Conservation (phyloP, 53 echinoderm and acorn worm species). For the Echinarachnius parma region DNA sequence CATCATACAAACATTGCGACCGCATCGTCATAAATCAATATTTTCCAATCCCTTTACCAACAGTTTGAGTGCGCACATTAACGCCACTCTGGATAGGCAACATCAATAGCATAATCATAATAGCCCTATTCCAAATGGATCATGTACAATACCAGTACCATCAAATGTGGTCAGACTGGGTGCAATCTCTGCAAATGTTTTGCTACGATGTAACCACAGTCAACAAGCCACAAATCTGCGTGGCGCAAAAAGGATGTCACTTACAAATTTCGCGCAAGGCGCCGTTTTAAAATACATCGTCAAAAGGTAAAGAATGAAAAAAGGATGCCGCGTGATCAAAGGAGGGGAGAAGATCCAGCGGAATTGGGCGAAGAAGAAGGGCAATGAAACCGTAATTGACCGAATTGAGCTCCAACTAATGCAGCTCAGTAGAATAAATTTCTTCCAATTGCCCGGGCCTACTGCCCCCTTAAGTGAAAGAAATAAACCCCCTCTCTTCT, state of each 20-base stretch:
- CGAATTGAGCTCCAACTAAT: conserved; percentile 44
- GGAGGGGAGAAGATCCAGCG: conserved; percentile 28
- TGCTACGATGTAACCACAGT: too few species aligned
- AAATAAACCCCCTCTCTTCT: conserved; percentile 36
- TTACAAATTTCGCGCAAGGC: not conserved
- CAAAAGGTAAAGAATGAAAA: not conserved
- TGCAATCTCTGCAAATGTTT: too few species aligned
- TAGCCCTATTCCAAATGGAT: too few species aligned
- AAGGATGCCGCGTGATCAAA: conserved; percentile 20
- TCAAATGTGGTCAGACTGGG: too few species aligned
- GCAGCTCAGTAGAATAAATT: conserved; percentile 44
- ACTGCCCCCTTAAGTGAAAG: conserved; percentile 20
- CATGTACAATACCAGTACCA: too few species aligned
- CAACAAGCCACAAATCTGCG: too few species aligned
- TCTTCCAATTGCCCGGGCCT: conserved; percentile 32
- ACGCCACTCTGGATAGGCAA: too few species aligned
- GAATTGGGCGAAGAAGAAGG: conserved; percentile 30
- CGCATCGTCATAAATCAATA: too few species aligned
- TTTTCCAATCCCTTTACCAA: too few species aligned
- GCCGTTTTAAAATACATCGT: not conserved
- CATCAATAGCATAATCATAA: too few species aligned
- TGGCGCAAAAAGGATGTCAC: not conserved
- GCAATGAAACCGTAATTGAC: conserved; percentile 48
- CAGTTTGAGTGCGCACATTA: too few species aligned
- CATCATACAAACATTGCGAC: too few species aligned